Evolutionary conservation across 2,888 invertebrate species (phyloP), one percentile per base, ranked within the genome.

Genomic region (Oscheius onirici): DNA sequence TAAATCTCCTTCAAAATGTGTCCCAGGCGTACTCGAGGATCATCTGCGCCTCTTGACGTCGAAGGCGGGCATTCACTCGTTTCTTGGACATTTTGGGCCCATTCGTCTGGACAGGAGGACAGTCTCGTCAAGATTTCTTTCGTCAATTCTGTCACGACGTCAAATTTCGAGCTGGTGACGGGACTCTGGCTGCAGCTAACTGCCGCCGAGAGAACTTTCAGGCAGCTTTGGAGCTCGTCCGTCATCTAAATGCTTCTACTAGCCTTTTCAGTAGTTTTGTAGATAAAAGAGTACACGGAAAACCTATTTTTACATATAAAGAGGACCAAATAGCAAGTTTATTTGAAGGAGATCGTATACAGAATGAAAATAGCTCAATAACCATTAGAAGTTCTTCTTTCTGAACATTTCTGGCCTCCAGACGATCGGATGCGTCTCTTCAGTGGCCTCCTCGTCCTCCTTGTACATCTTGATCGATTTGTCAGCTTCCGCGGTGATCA

Each of bases 401-500:
- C 95, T 95, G 68, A 97, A 90, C 88, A 97, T 94, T 87, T 99
- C 97, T 0, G 97, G 97, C 71, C 95, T 92, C 99, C 97, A 99
- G 88, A 95, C 94, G 83, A 99, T 91, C 0, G 99, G 99, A 90
- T 99, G 95, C 0, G 93, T 92, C 86, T 99, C 97, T 90, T 97
- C 97, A 0, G 93, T 93, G 0, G 99, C 99, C 24, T 92, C 91
- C 13, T 96, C 95, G 88, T 99, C 97, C 89, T 97, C 97, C 88
- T 93, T 94, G 90, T 97, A 99, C 78, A 99, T 93, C 91, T 99
- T 99, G 83, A 99, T 95, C 0, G 97, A 97, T 90, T 99, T 99
- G 89, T 99, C 99, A 0, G 97, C 97, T 89, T 99, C 99, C 0
- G 95, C 94, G 0, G 97, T 96, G 81, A 99, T 93, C 75, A 99